Evolutionary conservation across 2,113 vertebrate species (phyloP), one percentile per base, ranked within the genome.

Genomic region (Indicator indicator): DNA sequence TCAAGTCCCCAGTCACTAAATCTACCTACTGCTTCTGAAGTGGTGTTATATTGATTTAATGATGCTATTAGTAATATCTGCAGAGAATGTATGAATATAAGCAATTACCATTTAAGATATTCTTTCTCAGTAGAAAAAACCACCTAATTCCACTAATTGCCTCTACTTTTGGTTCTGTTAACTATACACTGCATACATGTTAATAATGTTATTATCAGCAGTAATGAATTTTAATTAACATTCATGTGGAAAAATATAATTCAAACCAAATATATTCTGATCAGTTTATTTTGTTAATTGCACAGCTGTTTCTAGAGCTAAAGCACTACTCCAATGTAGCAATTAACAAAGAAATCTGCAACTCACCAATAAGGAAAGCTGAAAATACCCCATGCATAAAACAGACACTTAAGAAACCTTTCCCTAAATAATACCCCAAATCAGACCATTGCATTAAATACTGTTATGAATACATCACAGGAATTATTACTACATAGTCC

Each of bases 151-250:
- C 46, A 95, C 86, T 97, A 97, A 98, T 97, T 98, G 74, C 36
- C 48, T 95, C 82, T 95, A 94, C 92, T 96, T 96, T 76, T 93
- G 68, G 90, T 93, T 95, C 94, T 95, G 78, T 95, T 96, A 96
- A 94, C 65, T 86, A 46, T 55, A 96, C 67, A 91, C 74, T 96
- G 52, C 70, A 81, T 97, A 97, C 82, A 97, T 96, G 75, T 86
- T 97, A 97, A 97, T 96, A 98, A 96, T 92, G 74, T 88, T 88
- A 96, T 96, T 94, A 96, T 96, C 95, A 95, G 82, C 83, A 96
- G 27, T 85, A 93, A 68, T 72, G 21, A 59, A 95, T 88, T 78
- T 94, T 97, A 96, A 97, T 97, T 97, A 97, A 95, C 89, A 94
- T 92, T 94, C 88, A 93, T 86, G 55, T 78, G 38, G 69, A 78